Evolutionary conservation across 2,113 vertebrate genomes (phyloP), one percentile per base, ranked within the genome.

Genomic region (Callionymus lyra): DNA sequence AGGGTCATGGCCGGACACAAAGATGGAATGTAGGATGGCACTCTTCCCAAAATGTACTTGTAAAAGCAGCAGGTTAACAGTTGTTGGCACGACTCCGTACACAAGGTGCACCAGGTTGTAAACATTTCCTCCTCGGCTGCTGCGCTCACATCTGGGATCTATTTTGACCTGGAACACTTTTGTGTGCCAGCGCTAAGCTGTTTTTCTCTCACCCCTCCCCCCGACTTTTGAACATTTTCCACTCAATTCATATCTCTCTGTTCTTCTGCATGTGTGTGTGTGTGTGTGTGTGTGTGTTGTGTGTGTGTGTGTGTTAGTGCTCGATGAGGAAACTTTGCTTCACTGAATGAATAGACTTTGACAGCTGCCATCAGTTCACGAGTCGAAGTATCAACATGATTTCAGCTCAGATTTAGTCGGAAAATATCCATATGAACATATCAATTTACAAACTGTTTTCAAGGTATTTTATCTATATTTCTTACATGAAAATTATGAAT

Each of bases 71-170:
- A 9, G 38, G 54, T 53, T 36, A 42, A 15, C 18, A 34, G 42
- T 36, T 56, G 44, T 38, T 68, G 76, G 70, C 60, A 76, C 12
- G 15, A 16, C 21, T 31, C 52, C 40, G 43, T 48, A 54, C 40
- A 68, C 69, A 62, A 72, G 63, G 63, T 70, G 70, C 47, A 59
- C 47, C 1, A 41, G 61, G 46, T 52, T 72, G 65, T 72, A 78
- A 72, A 72, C 63, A 65, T 72, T 72, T 72, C 62, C 65, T 63
- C 40, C 47, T 40, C 52, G 37, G 57, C 44, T 63, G 61, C 41
- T 57, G 65, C 10, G 54, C 58, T 59, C 41, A 65, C 71, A 81
- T 75, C 72, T 81, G 75, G 47, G 49, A 52, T 68, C 63, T 38
- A 73, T 73, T 77, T 72, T 50, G 61, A 65, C 58, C 66, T 61